Evolutionary conservation across 1,140 invertebrate species (phyloP).

Genomic region (Dysdera silvatica): DNA sequence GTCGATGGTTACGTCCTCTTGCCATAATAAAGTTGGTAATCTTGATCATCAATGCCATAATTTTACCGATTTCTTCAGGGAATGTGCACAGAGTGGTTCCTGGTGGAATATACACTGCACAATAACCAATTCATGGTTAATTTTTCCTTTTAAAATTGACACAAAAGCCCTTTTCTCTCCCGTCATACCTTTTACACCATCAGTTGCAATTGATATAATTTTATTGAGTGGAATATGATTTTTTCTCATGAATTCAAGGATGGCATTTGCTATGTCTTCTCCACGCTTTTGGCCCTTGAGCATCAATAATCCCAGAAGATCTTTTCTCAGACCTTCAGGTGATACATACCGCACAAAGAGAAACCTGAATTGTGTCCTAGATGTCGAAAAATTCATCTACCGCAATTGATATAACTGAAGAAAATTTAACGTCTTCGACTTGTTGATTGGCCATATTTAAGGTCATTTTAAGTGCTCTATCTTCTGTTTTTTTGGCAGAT

Average conservation of each 20-base stretch:
- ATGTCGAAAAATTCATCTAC: slow-evolving; percentile 9
- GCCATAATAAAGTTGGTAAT: too few relatives aligned
- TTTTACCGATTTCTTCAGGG: too few relatives aligned
- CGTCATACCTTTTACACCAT: too few relatives aligned
- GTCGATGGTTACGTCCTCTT: too few relatives aligned
- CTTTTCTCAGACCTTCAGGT: background rate
- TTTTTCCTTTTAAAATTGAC: too few relatives aligned
- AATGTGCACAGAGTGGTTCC: too few relatives aligned
- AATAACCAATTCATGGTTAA: too few relatives aligned
- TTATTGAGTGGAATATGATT: background rate
- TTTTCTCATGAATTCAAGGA: slow-evolving; percentile 5
- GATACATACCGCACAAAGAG: slow-evolving; percentile 14
- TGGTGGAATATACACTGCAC: too few relatives aligned
- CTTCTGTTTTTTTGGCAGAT: background rate
- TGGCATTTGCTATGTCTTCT: slow-evolving; percentile 6
- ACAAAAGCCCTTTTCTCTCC: too few relatives aligned
- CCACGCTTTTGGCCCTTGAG: background rate
- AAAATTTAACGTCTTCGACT: slow-evolving; percentile 5
- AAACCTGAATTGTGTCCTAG: background rate
- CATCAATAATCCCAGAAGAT: slow-evolving; percentile 15
- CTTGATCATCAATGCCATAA: too few relatives aligned
- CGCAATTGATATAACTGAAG: slow-evolving; percentile 3
- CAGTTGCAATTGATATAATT: background rate
- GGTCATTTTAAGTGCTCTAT: slow-evolving; percentile 6
- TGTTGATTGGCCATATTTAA: slow-evolving; percentile 3